phyloP scores from a whole-genome alignment of 2,797 vertebrate species.

The Helostoma temminkii region DNA sequence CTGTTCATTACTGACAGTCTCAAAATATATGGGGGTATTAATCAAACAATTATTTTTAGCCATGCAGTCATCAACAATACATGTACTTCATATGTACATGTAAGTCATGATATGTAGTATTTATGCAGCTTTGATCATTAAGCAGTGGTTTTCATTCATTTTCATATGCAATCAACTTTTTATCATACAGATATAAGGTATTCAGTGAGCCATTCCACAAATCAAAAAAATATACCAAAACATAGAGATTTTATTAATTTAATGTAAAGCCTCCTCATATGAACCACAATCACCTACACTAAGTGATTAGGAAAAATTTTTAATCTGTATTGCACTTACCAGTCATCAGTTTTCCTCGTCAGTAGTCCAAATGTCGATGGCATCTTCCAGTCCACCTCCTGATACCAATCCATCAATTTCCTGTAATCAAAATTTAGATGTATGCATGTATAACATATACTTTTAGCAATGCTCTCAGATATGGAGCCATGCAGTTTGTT shows the following conservation, averaged over 20 bases:
- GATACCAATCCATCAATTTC: slow-evolving; percentile 16
- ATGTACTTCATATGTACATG: not conserved
- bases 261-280: not conserved
- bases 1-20: slow-evolving; percentile 58
- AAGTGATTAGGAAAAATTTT: not conserved
- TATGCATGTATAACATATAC: not conserved
- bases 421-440: slow-evolving; percentile 18
- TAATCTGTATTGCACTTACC: not conserved
- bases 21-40: slow-evolving; percentile 56
- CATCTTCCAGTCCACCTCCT: not conserved
- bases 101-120: not conserved
- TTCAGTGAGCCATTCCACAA: no score
- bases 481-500: slow-evolving; percentile 7
- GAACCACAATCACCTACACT: not conserved
- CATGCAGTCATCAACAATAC: not conserved
- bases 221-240: no score
- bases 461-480: not conserved
- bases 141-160: no score
- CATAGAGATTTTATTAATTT: not conserved
- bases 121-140: not conserved
- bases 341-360: not conserved
- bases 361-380: not conserved
- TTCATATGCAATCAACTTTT: no score
- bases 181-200: no score
- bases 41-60: slow-evolving; percentile 35